Evolutionary conservation across 2,797 vertebrate genomes (phyloP), one percentile per base, ranked within the genome.

Genomic region (Sebastes matsubarae): DNA sequence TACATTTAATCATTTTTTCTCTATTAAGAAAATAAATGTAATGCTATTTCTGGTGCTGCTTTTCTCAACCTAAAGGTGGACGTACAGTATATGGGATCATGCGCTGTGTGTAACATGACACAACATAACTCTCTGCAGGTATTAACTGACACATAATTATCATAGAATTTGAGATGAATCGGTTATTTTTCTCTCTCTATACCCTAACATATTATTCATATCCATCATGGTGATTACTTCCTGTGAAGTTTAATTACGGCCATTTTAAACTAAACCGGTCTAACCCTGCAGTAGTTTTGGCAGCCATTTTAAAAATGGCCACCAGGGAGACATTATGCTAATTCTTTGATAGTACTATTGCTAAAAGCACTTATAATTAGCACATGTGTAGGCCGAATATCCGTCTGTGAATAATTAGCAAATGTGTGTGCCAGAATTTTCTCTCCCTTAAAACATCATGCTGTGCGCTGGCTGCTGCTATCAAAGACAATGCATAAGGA

Each of bases 281-380:
- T 50, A 67, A 80, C 57, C 79, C 76, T 79, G 59, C 72, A 84
- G 79, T 83, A 57, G 68, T 83, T 80, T 81, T 88, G 83, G 86
- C 77, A 81, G 83, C 79, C 79, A 83, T 87, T 86, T 86, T 81
- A 27, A 83, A 90, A 75, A 88, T 78, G 75, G 83, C 83, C 85
- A 85, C 77, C 65, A 84, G 88, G 87, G 83, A 90, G 77, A 85
- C 82, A 80, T 86, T 89, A 88, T 88, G 85, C 80, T 80, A 87
- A 90, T 89, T 77, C 16, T 73, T 80, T 83, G 85, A 91, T 87
- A 90, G 61, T 55, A 59, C 65, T 69, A 80, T 90, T 80, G 83
- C 83, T 89, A 88, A 87, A 81, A 91, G 87, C 83, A 80, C 74
- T 80, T 83, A 77, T 80, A 90, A 87, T 91, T 89, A 89, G 68